Conservation (phyloP, 2,113 vertebrate species). For the Poicephalus gulielmi region DNA sequence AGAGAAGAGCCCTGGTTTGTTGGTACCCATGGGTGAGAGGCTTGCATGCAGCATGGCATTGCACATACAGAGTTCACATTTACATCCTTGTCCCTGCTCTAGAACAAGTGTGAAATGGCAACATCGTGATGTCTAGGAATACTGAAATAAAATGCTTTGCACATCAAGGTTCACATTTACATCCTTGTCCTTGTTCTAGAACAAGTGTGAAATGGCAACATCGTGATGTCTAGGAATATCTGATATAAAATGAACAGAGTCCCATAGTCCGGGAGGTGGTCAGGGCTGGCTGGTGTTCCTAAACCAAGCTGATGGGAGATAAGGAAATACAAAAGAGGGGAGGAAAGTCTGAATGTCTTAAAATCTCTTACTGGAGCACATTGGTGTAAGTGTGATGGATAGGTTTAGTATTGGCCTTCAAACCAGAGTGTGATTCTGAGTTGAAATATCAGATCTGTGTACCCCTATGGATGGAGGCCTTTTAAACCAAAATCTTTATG, state of each 20-base stretch:
- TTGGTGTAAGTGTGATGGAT: not conserved
- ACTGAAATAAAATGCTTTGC: not conserved
- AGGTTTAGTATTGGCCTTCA: not conserved
- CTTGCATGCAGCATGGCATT: fast-evolving
- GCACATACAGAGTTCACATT: fast-evolving
- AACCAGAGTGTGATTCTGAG: not conserved
- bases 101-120: not conserved
- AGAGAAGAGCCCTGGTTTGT: not conserved
- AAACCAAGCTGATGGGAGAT: not conserved
- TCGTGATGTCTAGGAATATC: not conserved
- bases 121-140: not conserved
- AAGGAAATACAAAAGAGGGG: not conserved
- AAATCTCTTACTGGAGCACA: not conserved
- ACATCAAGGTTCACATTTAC: not conserved
- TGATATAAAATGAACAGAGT: not conserved
- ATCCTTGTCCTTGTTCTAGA: not conserved
- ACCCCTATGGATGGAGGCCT: not conserved
- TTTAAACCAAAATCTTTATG: not conserved
- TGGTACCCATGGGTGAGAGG: not conserved
- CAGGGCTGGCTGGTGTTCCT: not conserved
- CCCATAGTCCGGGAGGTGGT: not conserved
- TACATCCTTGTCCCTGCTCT: not conserved
- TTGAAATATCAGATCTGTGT: not conserved
- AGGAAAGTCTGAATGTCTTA: not conserved
- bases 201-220: not conserved